Base-by-base conservation (phyloP, 2,888 invertebrate species). In the Micoletzkya japonica region DNA sequence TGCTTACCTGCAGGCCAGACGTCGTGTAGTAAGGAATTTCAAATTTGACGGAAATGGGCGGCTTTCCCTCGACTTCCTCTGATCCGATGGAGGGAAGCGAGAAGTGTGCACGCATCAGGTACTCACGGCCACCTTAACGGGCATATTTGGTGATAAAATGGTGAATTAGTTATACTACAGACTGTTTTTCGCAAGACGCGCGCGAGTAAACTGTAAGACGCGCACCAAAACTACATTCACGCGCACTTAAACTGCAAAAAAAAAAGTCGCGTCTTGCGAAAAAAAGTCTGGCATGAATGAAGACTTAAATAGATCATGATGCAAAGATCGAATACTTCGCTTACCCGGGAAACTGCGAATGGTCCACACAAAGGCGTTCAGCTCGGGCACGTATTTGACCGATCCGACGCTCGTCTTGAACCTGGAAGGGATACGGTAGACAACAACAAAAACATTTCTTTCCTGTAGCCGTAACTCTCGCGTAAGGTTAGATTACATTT, bases 1-100 rank as follows among this genome's bases (percentile, higher is more conserved):
- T 20, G 0, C 30, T 69, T 74, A 94, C 94, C 90, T 97, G 97
- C 81, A 97, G 95, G 32, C 97, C 97, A 36, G 95, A 95, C 50
- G 97, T 97, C 0, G 97, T 97, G 85, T 97, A 97, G 86, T 98
- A 97, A 0, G 97, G 97, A 82, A 97, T 97, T 88, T 97, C 97
- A 89, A 98, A 98, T 87, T 95, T 95, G 3, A 97, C 96, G 88
- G 94, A 93, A 79, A 98, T 96, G 0, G 97, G 97, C 59, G 97
- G 96, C 86, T 93, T 94, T 0, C 95, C 96, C 88, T 97, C 96
- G 0, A 91, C 88, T 79, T 97, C 95, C 86, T 96, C 96, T 81
- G 92, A 92, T 83, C 92, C 92, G 1, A 97, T 95, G 75, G 95
- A 95, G 0, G 97, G 97, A 73, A 97, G 87, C 0, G 95, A 95